phyloP scores from a whole-genome alignment of 2,888 invertebrate genomes.

The Caenorhabditis japonica region DNA sequence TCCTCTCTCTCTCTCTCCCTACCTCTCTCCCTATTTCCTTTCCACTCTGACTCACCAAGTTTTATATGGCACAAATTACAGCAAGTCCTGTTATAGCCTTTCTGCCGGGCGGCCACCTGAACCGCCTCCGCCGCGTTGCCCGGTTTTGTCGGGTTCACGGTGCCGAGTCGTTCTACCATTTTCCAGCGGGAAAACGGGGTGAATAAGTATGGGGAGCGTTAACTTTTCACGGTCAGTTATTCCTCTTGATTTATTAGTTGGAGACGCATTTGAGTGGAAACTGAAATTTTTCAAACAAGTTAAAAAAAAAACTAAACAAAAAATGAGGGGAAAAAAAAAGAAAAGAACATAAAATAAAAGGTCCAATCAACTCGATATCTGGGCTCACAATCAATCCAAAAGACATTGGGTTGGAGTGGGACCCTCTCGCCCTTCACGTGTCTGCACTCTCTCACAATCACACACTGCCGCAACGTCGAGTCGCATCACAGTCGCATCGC shows the following conservation, averaged over 20 bases:
- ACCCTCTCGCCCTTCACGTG: constrained; percentile 21
- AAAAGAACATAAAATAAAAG: neutral
- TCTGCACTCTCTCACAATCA: constrained; percentile 22
- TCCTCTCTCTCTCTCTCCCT: constrained; percentile 16
- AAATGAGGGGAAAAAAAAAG: neutral
- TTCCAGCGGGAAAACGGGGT: neutral
- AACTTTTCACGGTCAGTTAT: neutral
- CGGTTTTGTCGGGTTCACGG: constrained; percentile 26
- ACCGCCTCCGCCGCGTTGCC: constrained; percentile 30
- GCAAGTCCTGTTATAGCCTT: constrained; percentile 61
- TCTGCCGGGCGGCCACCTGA: constrained; percentile 27
- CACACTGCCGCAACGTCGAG: too few species aligned
- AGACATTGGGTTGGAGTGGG: constrained; percentile 8
- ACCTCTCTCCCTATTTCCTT: constrained; percentile 6
- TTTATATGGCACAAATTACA: constrained; percentile 74
- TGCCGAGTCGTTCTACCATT: constrained; percentile 34
- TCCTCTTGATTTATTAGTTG: constrained; percentile 1
- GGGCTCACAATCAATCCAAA: too few species aligned
- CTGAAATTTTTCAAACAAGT: neutral
- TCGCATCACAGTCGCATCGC: too few species aligned
- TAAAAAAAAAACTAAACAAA: neutral
- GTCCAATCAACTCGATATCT: constrained; percentile 33
- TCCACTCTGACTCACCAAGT: constrained; percentile 57
- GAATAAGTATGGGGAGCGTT: too few species aligned
- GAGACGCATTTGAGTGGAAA: constrained; percentile 2